Base-by-base conservation (phyloP, 1,140 invertebrate species). In the Brachionus paranguensis region DNA sequence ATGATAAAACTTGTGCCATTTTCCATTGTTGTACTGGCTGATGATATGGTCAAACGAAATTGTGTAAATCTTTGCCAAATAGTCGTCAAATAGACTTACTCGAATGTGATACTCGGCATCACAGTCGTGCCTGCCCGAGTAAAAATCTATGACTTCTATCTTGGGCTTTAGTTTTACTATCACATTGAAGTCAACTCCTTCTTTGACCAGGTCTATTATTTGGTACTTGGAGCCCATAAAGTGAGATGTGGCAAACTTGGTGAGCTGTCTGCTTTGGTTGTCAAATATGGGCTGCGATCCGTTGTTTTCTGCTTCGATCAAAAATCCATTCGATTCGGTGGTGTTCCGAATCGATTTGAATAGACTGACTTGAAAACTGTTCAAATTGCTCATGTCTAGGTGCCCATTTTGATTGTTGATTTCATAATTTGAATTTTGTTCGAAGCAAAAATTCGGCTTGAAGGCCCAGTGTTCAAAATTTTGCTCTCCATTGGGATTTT, bases 1-100 rank as follows among this genome's bases (percentile, higher is more conserved):
- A 55, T 88, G 87, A 8, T 85, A 85, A 12, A 87, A 76, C 43
- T 50, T 76, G 17, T 76, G 41, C 72, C 72, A 76, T 50, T 76
- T 76, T 24, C 45, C 45, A 29, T 76, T 50, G 14, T 76, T 50
- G 20, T 27, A 76, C 20, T 47, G 72, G 27, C 45, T 76, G 7
- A 76, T 50, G 20, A 50, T 37, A 76, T 50, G 45, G 10, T 76
- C 45, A 47, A 76, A 76, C 1, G 41, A 29, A 76, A 76, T 76
- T 37, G 72, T 50, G 47, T 76, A 47, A 50, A 76, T 76, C 3
- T 27, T 76, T 8, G 17, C 24, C 43, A 76, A 53, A 76, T 50
- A 10, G 5, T 50, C 45, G 27, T 76, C 72, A 50, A 50, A 76
- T 7, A 76, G 50, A 76, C 41, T 47, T 1, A 76, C 72, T n/a